Conservation (phyloP, 2,797 vertebrate species). For the Coilia nasus region DNA sequence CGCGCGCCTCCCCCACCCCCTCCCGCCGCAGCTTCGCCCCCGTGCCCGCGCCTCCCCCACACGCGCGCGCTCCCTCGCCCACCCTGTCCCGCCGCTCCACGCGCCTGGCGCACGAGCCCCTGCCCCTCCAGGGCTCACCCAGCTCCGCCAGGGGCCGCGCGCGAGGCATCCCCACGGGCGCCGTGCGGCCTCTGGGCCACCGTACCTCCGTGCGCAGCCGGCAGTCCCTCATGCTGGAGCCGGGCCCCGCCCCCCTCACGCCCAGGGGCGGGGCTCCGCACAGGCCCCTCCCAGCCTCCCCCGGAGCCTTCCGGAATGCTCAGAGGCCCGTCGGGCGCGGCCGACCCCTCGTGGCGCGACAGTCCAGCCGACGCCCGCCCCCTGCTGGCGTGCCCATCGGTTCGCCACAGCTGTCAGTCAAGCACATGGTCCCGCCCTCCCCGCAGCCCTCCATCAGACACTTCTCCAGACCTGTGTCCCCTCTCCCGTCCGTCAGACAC, state of each 20-base stretch:
- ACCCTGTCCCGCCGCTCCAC: slow-evolving; percentile 77
- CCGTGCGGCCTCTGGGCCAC: slow-evolving; percentile 65
- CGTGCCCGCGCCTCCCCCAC: slow-evolving; percentile 60
- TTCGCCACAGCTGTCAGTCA: slow-evolving; percentile 69
- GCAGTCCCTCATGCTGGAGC: slow-evolving; percentile 58
- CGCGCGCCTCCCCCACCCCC: slow-evolving; percentile 58
- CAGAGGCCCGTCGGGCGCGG: slow-evolving; percentile 72
- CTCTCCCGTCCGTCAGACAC: slow-evolving; percentile 58
- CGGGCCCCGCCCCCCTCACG: slow-evolving; percentile 53
- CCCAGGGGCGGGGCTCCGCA: slow-evolving; percentile 60
- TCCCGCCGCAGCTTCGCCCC: slow-evolving; percentile 68
- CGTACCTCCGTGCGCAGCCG: slow-evolving; percentile 74
- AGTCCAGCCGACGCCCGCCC: slow-evolving; percentile 59
- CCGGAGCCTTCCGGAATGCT: slow-evolving; percentile 35
- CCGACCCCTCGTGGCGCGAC: slow-evolving; percentile 68
- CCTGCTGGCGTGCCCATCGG: slow-evolving; percentile 55
- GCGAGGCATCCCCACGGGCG: slow-evolving; percentile 74
- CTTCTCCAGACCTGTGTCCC: slow-evolving; percentile 58
- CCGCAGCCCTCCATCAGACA: slow-evolving; percentile 74
- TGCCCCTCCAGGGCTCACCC: slow-evolving; percentile 54
- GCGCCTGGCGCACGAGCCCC: slow-evolving; percentile 69
- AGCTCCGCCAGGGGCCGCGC: slow-evolving; percentile 60
- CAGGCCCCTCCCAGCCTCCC: slow-evolving; percentile 52
- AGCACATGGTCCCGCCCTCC: slow-evolving; percentile 60
- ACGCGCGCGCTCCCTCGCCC: slow-evolving; percentile 60